Evolutionary conservation across 1,140 invertebrate genomes (phyloP), one percentile per base, ranked within the genome.

Genomic region (Cherax quadricarinatus): DNA sequence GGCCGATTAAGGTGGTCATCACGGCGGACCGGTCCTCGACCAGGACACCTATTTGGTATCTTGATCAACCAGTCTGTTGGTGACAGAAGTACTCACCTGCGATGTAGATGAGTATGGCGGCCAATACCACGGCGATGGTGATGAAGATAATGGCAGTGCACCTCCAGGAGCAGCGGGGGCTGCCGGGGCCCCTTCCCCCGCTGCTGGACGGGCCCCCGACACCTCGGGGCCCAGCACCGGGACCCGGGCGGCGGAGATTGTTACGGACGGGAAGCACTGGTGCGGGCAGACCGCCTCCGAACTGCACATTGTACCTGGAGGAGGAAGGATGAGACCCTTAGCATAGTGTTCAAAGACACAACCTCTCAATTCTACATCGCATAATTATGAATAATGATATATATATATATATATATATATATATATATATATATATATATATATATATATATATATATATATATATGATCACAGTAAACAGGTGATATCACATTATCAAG

Each of bases 161-260:
- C 95, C 98, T 98, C 97, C 98, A 98, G 84, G 97, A 97, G 95
- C 98, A 99, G 95, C 96, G 96, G 66, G 97, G 98, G 49, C 97
- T 96, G 93, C 98, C 96, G 93, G 97, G 97, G 96, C 98, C 98
- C 94, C 97, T 97, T 94, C 98, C 98, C 95, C 98, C 98, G 95
- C 98, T 97, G 62, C 97, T 95, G 95, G 96, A 96, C 16, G 85
- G n/a, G 5, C 79, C 79, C 24, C 91, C 80, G 14, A 53, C 91
- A 6, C 75, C 91, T 48, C 96, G 96, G 49, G 97, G 96, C 86
- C 96, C 96, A 53, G 97, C 96, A 87, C 96, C 96, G 62, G 96
- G 96, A 94, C 96, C 95, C 57, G 96, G 95, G 88, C 96, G 95
- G 88, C 96, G 96, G 93, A 97, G 95, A 94, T 97, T 97, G 94